Percentiles rank a stretch among this genome's conserved stretches.
Conservation (phyloP, 1,140 invertebrate genomes). For the Leptinotarsa lineolata region DNA sequence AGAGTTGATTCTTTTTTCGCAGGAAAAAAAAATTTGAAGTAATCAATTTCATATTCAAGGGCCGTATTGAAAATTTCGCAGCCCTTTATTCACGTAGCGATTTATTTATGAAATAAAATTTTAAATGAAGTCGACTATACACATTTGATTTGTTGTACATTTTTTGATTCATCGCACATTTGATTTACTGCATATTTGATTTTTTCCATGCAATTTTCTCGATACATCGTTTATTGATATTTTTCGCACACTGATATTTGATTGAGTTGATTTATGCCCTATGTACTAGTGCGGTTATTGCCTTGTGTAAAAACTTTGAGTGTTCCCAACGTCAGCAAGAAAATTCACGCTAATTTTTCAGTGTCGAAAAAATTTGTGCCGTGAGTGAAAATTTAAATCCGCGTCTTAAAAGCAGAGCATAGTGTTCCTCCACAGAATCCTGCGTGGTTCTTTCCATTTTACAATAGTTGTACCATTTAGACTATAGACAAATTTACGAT, state of each 20-base stretch:
- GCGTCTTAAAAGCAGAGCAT: background rate
- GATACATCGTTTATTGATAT: background rate
- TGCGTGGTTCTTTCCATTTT: background rate
- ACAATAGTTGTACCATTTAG: background rate
- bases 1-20: too few species aligned
- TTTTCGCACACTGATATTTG: background rate
- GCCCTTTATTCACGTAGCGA: background rate
- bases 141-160: background rate
- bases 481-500: background rate
- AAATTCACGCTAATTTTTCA: background rate
- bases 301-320: background rate
- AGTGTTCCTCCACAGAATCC: background rate
- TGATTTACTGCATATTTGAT: background rate
- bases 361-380: background rate
- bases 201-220: background rate
- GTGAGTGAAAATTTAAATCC: background rate
- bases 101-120: slow-evolving; percentile 5
- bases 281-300: background rate
- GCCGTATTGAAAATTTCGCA: background rate
- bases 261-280: background rate
- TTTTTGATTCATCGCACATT: background rate
- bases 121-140: slow-evolving; percentile 8
- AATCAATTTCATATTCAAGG: background rate
- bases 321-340: background rate
- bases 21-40: background rate